These are phyloP conservation scores for Arothron firmamentum DNA, from an alignment of 2,113 vertebrate genomes.

Conservation along the genomic window DNA sequence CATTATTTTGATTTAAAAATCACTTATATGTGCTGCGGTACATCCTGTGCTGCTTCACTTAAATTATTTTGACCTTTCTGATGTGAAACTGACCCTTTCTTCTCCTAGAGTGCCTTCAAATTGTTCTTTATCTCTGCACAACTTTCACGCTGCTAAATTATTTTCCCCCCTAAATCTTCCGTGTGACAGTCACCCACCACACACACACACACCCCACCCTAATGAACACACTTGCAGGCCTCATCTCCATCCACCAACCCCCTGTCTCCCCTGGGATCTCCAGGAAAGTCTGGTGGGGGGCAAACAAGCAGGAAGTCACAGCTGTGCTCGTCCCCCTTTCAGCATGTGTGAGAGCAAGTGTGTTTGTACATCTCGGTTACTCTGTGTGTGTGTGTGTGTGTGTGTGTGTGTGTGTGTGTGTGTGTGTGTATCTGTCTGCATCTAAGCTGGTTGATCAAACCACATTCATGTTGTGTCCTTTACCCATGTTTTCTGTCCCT, in stretches of 20 bases:
- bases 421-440: constrained; percentile 12
- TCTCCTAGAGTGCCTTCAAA: no score
- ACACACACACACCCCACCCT: constrained; percentile 10
- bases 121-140: no score
- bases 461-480: no score
- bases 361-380: constrained; percentile 27
- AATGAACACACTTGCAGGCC: constrained; percentile 11
- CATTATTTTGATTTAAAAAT: no score
- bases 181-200: neutral
- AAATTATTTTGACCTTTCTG: no score
- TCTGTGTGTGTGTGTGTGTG: constrained; percentile 18
- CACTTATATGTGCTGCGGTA: no score
- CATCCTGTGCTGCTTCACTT: no score
- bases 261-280: constrained; percentile 43
- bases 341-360: constrained; percentile 21
- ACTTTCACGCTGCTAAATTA: no score
- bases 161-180: neutral
- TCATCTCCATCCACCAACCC: constrained; percentile 26
- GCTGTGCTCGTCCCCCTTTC: constrained; percentile 64
- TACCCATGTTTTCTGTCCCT: no score
- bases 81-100: no score
- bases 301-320: constrained; percentile 66
- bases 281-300: constrained; percentile 41
- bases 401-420: constrained; percentile 17
- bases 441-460: constrained; percentile 8